Conservation (phyloP, 2,113 vertebrate species). For the Paracyprichromis sp. region DNA sequence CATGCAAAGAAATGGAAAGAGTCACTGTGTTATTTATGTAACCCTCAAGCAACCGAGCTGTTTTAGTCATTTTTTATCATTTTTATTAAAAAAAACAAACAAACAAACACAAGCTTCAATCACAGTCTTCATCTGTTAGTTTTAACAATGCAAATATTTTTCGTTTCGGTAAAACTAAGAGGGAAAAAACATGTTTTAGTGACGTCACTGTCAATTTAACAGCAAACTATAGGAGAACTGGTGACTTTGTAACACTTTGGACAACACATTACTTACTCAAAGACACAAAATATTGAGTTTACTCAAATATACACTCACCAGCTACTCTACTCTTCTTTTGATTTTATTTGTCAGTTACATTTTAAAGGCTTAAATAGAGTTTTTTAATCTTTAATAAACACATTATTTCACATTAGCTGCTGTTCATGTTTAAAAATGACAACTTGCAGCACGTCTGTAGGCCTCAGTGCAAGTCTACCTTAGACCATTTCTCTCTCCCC, state of each 20-base stretch:
- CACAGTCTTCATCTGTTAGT: neutral
- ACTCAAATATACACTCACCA: neutral
- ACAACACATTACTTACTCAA: neutral
- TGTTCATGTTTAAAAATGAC: neutral
- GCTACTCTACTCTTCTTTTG: neutral
- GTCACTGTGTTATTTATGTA: rapidly evolving
- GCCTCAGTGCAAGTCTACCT: neutral
- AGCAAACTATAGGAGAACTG: rapidly evolving
- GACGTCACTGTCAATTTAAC: neutral
- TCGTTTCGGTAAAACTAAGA: neutral
- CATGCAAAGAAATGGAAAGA: neutral
- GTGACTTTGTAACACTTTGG: neutral
- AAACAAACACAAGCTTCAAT: neutral
- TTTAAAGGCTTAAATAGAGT: neutral
- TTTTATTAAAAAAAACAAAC: neutral
- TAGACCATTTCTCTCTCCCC: neutral
- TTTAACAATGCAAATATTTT: neutral
- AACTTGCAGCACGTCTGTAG: neutral
- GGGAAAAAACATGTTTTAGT: rapidly evolving
- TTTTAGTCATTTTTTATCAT: neutral
- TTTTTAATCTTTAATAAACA: neutral
- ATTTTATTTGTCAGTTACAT: neutral
- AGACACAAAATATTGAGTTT: neutral
- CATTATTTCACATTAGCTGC: neutral
- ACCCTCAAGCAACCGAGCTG: neutral